These are phyloP conservation scores for Ectropis crepuscularia DNA, from an alignment of 2,888 invertebrate species.

Conservation along the genomic window DNA sequence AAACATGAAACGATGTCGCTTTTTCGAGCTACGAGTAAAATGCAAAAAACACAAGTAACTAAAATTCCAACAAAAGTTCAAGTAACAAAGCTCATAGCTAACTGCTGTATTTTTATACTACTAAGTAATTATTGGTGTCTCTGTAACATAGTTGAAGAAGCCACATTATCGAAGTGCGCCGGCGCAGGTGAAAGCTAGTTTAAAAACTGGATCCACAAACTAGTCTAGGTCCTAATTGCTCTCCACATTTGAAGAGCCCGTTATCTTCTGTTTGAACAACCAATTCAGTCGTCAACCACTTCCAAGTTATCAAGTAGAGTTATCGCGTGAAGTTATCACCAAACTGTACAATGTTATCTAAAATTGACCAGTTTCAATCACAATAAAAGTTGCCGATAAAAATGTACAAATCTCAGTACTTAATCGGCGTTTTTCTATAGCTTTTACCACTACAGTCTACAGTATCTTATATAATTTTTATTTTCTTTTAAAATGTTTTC, in stretches of 20 bases:
- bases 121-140: too few species aligned
- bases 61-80: too few species aligned
- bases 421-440: neutral
- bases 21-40: too few species aligned
- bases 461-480: too few species aligned
- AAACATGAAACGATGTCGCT: too few species aligned
- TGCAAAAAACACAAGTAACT: too few species aligned
- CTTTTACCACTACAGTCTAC: neutral
- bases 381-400: conserved; percentile 12
- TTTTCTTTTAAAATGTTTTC: too few species aligned
- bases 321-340: conserved; percentile 14
- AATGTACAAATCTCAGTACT: neutral
- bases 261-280: conserved; percentile 33
- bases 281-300: conserved; percentile 30
- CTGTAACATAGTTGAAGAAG: too few species aligned
- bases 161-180: too few species aligned
- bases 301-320: conserved; percentile 31
- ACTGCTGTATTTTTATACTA: too few species aligned
- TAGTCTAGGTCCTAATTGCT: conserved; percentile 6
- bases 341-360: conserved; percentile 32
- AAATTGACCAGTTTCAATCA: conserved; percentile 30
- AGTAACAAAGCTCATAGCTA: too few species aligned
- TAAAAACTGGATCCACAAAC: conserved; percentile 6
- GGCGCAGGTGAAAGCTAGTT: conserved; percentile 4
- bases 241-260: conserved; percentile 12